These are phyloP conservation scores for Tragelaphus imberbis DNA, from an alignment of 2,113 vertebrate species.

Conservation along the genomic window DNA sequence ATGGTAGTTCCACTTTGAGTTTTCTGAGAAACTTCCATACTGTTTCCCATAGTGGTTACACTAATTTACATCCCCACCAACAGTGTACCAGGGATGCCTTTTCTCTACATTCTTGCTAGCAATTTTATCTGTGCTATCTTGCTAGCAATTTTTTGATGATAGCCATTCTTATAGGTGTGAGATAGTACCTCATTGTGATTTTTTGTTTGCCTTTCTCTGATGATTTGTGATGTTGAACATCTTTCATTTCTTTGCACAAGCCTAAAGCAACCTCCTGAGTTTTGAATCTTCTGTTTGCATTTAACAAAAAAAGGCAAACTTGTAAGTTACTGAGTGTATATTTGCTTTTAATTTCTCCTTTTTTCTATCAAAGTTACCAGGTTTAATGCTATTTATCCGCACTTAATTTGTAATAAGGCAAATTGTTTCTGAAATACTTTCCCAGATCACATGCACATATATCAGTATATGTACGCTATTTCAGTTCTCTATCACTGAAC, in stretches of 20 bases:
- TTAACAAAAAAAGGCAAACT: background rate
- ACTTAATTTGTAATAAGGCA: background rate
- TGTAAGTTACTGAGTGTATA: background rate
- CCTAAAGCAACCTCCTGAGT: background rate
- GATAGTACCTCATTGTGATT: background rate
- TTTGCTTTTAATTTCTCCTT: background rate
- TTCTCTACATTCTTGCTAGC: background rate
- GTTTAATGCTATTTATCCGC: background rate
- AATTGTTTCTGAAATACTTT: background rate
- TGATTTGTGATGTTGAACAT: rapidly evolving
- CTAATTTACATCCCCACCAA: background rate
- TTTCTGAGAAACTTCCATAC: background rate
- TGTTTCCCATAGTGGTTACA: background rate
- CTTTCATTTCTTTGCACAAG: background rate
- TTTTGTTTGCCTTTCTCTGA: background rate
- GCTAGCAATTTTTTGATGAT: background rate
- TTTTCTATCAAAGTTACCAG: background rate
- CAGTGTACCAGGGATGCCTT: background rate
- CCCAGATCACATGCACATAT: background rate
- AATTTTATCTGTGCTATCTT: background rate
- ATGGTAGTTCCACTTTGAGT: background rate
- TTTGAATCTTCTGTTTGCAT: background rate
- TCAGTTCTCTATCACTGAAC: background rate
- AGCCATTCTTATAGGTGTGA: background rate
- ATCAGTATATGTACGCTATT: background rate